phyloP scores from a whole-genome alignment of 1,140 invertebrate genomes.

The Chrysoperla carnea region DNA sequence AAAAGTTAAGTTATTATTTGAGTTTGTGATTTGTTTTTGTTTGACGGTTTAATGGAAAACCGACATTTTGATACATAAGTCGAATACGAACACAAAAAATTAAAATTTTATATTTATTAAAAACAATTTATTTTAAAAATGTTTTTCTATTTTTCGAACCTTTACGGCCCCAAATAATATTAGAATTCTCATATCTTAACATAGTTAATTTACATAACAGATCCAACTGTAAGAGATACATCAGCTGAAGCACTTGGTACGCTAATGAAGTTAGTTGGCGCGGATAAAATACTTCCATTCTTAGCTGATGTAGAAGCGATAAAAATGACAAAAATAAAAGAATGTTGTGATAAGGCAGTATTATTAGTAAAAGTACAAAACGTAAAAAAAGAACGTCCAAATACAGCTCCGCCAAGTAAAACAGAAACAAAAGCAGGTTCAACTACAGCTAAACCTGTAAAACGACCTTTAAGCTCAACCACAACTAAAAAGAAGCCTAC shows the following conservation, averaged over 20 bases:
- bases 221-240: conserved; percentile 68
- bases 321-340: conserved; percentile 93
- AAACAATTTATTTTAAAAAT: no score
- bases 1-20: no score
- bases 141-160: no score
- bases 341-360: conserved; percentile 82
- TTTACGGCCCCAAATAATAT: no score
- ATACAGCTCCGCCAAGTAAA: conserved; percentile 27
- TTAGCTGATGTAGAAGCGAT: conserved; percentile 74
- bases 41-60: no score
- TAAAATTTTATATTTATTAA: no score
- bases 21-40: no score
- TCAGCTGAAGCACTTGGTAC: conserved; percentile 86
- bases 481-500: conserved; percentile 16
- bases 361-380: conserved; percentile 52
- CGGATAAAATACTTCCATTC: conserved; percentile 75
- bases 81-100: no score
- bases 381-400: conserved; percentile 38
- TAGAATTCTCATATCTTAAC: no score
- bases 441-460: conserved; percentile 31
- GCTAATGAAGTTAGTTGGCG: conserved; percentile 82
- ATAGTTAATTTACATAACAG: conserved; percentile 25
- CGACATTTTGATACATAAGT: no score
- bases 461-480: conserved; percentile 29
- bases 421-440: conserved; percentile 28